phyloP scores from a whole-genome alignment of 2,113 vertebrate genomes.

The Kryptolebias marmoratus region DNA sequence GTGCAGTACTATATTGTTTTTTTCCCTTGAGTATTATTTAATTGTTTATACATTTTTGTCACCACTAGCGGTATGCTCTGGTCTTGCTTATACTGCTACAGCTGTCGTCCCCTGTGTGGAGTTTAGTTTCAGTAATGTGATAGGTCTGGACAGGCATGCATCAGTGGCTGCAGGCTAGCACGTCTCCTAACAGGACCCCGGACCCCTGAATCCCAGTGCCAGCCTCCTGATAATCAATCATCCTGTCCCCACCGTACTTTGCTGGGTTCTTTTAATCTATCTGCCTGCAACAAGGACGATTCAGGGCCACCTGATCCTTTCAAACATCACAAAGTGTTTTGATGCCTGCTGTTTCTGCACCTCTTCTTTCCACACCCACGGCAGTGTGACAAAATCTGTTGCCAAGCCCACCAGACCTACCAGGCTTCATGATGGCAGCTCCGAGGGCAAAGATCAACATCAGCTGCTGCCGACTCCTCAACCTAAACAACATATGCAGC shows the following conservation, averaged over 20 bases:
- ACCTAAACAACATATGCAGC: slow-evolving; percentile 13
- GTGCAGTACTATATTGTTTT: slow-evolving; percentile 28
- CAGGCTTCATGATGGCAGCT: slow-evolving; percentile 8
- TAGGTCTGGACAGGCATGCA: slow-evolving; percentile 54
- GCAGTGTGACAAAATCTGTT: slow-evolving; percentile 60
- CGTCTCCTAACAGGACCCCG: slow-evolving; percentile 36
- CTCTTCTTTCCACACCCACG: slow-evolving; percentile 76
- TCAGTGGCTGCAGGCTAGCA: slow-evolving; percentile 56
- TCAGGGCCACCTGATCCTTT: slow-evolving; percentile 46
- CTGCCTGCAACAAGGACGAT: slow-evolving; percentile 65
- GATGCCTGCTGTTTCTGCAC: slow-evolving; percentile 72
- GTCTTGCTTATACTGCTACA: slow-evolving; percentile 65
- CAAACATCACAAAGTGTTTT: slow-evolving; percentile 62
- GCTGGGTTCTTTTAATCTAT: slow-evolving; percentile 67
- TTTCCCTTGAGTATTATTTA: slow-evolving; percentile 12
- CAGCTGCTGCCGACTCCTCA: slow-evolving; percentile 49
- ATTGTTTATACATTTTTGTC: slow-evolving; percentile 64
- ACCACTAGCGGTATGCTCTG: slow-evolving; percentile 44
- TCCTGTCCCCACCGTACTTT: slow-evolving; percentile 22
- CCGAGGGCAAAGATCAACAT: slow-evolving; percentile 38
- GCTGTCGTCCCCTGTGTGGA: slow-evolving; percentile 80
- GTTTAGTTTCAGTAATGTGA: slow-evolving; percentile 80
- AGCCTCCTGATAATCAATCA: slow-evolving; percentile 68
- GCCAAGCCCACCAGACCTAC: slow-evolving; percentile 64
- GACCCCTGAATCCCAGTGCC: slow-evolving; percentile 50